phyloP scores from a whole-genome alignment of 2,797 vertebrate genomes.

The Pipistrellus pipistrellus region DNA sequence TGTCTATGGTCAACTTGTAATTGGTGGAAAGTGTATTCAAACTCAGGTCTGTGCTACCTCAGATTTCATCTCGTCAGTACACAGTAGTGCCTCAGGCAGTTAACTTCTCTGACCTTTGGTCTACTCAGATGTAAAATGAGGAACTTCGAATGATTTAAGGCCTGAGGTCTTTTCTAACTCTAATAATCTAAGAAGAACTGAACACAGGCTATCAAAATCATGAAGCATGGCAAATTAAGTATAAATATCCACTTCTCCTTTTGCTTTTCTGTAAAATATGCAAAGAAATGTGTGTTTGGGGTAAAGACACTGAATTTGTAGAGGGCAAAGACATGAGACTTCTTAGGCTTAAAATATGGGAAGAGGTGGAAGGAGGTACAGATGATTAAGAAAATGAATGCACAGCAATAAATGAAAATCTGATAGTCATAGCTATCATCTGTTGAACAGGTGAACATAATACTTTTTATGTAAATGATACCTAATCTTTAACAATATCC shows the following conservation, averaged over 20 bases:
- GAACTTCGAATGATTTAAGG: not conserved
- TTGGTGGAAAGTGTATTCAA: not conserved
- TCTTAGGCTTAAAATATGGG: not conserved
- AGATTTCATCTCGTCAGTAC: not conserved
- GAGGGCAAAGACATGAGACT: not conserved
- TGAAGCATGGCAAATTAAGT: not conserved
- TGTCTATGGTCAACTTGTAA: not conserved
- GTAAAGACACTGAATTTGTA: not conserved
- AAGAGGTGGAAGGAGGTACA: not conserved
- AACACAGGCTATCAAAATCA: not conserved
- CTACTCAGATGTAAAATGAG: not conserved
- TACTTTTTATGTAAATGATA: not conserved
- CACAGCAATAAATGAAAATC: not conserved
- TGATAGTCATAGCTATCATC: not conserved
- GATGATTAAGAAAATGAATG: not conserved
- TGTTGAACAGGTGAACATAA: not conserved
- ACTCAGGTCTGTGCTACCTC: not conserved
- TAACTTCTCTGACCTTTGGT: not conserved
- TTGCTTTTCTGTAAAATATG: not conserved
- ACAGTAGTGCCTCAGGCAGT: too few species aligned
- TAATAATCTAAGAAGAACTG: not conserved
- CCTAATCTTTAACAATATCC: not conserved
- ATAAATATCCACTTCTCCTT: not conserved
- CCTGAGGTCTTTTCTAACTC: slow-evolving; percentile 7
- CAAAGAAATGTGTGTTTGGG: not conserved